Base-by-base conservation (phyloP, 2,797 vertebrate genomes). In the Anisognathus igniventris region DNA sequence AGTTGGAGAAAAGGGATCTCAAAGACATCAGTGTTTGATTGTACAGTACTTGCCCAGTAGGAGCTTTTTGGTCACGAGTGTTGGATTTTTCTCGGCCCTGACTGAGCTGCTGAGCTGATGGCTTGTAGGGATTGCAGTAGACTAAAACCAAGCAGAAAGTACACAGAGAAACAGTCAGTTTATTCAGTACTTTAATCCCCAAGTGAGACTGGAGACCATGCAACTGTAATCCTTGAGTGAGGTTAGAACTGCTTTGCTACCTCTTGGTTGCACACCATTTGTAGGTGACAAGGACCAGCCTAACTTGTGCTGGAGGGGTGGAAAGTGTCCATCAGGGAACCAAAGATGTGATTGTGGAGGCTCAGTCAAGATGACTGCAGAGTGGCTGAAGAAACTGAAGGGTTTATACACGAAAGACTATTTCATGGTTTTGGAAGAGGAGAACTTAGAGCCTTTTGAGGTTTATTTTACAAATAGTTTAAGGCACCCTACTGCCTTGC, bases 101-200 rank as follows among this genome's bases (percentile, higher is more conserved):
- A 54, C 33, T 54, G 76, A 95, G 60, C 76, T 81, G 79, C 86
- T 84, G 81, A 93, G 75, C 84, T 85, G 84, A 86, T 57, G 71
- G 56, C 84, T 76, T 84, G 62, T 44, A 81, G 71, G 84, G 81
- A 85, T 60, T 93, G 85, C 62, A 65, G 47, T 16, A 76, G 89
- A 65, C 68, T 77, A 84, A 92, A 93, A 58, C 71, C 28, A 19
- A 60, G 54, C 21, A 83, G 88, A 28, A 78, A 83, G 25, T 57
- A 53, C 61, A 77, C 39, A 61, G 70, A 50, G 79, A 31, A 96
- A 91, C 90, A 95, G 88, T 93, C 42, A 21, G 21, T 88, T 88
- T 83, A 89, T 91, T 94, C 81, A 93, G 50, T 88, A 91, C 58
- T 44, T 77, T 95, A 91, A 77, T 96, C 73, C 79, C n/a, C 42